These are phyloP conservation scores for Nipponacmea schrenckii DNA, from an alignment of 2,888 invertebrate species.

Conservation along the genomic window DNA sequence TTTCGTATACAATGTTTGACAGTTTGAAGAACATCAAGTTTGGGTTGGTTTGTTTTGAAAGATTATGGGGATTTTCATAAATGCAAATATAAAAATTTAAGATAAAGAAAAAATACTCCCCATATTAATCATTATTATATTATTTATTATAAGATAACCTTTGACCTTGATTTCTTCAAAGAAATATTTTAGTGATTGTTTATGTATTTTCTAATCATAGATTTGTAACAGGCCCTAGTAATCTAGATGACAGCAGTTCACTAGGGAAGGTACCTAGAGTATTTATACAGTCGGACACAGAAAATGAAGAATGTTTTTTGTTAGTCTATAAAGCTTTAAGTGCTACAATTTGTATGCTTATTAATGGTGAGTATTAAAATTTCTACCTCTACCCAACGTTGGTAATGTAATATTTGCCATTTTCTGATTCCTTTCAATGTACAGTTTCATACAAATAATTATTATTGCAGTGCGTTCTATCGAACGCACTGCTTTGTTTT, in stretches of 20 bases:
- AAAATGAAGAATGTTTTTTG: slow-evolving; percentile 77
- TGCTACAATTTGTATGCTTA: slow-evolving; percentile 86
- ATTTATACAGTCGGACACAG: slow-evolving; percentile 73
- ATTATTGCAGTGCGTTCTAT: no score
- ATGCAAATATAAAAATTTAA: no score
- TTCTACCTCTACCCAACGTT: neutral
- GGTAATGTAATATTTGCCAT: no score
- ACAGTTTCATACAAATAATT: slow-evolving; percentile 11
- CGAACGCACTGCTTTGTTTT: no score
- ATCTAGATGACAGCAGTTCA: slow-evolving; percentile 71
- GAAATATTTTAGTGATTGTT: no score
- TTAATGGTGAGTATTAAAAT: slow-evolving; percentile 75
- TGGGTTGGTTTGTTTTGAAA: no score
- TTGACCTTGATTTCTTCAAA: no score
- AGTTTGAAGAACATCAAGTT: no score
- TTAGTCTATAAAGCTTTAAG: slow-evolving; percentile 87
- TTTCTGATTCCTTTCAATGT: neutral
- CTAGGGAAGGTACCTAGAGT: slow-evolving; percentile 78
- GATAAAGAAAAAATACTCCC: no score
- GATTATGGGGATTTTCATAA: no score
- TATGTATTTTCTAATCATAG: slow-evolving; percentile 63
- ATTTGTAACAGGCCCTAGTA: slow-evolving; percentile 78
- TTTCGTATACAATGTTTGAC: neutral
- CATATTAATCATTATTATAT: no score
- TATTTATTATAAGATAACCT: no score